Evolutionary conservation across 1,140 invertebrate species (phyloP).

Genomic region (Orchestia grillus): DNA sequence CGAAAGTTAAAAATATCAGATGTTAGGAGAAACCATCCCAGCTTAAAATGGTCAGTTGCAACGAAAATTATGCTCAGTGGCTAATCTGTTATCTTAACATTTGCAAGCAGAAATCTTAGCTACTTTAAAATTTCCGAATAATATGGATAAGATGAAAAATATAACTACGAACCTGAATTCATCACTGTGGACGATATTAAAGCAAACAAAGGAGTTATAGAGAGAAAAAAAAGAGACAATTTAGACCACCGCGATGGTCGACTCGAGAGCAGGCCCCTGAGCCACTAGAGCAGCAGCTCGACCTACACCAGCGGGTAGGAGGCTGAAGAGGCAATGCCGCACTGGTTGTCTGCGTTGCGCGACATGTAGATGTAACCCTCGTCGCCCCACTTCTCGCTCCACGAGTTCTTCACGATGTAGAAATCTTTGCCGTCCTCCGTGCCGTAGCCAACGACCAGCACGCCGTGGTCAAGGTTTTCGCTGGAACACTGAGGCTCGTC

Average conservation of each 20-base stretch:
- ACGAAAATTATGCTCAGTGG: neutral
- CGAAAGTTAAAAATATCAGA: neutral
- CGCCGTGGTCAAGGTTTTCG: constrained; percentile 76
- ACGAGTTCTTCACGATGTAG: constrained; percentile 77
- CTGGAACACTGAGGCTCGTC: constrained; percentile 79
- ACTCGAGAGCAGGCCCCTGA: neutral
- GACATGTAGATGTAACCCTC: constrained; percentile 75
- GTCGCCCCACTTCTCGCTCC: constrained; percentile 73
- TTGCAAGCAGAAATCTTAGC: neutral
- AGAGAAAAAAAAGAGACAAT: neutral
- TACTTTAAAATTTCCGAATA: neutral
- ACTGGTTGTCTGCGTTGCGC: constrained; percentile 72
- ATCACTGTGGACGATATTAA: neutral
- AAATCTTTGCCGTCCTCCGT: constrained; percentile 71
- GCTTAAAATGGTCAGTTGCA: neutral
- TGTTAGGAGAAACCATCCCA: neutral
- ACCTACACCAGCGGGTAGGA: constrained; percentile 68
- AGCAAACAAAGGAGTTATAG: neutral
- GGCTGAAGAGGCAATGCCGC: constrained; percentile 68
- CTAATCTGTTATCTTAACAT: neutral
- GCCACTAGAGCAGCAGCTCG: neutral
- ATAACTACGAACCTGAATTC: neutral
- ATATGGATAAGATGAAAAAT: neutral
- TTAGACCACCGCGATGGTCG: neutral
- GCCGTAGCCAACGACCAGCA: constrained; percentile 71